Conservation (phyloP, 2,888 invertebrate genomes). For the Digitonthophagus gazella region DNA sequence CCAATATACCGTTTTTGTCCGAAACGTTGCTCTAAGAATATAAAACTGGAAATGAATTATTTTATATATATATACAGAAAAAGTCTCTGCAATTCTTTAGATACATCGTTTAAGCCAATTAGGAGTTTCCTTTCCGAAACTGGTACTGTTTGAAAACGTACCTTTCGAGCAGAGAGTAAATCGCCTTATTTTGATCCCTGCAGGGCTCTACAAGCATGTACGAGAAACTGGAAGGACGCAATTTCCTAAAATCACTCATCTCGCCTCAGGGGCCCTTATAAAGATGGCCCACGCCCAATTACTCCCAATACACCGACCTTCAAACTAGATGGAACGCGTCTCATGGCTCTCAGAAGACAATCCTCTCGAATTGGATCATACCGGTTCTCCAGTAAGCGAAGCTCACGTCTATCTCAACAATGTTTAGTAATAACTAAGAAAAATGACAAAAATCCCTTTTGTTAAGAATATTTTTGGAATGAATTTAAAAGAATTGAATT, state of each 20-base stretch:
- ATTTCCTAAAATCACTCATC: neutral
- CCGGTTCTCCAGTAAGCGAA: neutral
- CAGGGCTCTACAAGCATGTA: neutral
- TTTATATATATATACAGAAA: no score
- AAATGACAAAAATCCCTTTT: no score
- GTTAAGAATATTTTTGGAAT: no score
- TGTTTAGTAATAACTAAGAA: neutral
- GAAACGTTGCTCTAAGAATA: no score
- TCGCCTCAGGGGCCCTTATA: neutral
- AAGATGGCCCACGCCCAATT: neutral
- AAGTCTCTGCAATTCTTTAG: no score
- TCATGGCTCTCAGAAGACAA: neutral
- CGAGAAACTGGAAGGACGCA: neutral
- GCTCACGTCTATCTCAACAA: no score
- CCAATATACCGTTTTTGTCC: no score
- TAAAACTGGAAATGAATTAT: no score
- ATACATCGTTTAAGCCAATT: no score
- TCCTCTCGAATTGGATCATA: neutral
- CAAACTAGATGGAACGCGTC: neutral
- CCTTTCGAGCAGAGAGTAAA: neutral
- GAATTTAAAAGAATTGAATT: no score
- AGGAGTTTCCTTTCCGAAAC: neutral
- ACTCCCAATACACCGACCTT: neutral
- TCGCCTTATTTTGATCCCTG: neutral
- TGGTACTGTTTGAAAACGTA: neutral